Conservation (phyloP, 2,888 invertebrate genomes). For the Dermolepida albohirtum region DNA sequence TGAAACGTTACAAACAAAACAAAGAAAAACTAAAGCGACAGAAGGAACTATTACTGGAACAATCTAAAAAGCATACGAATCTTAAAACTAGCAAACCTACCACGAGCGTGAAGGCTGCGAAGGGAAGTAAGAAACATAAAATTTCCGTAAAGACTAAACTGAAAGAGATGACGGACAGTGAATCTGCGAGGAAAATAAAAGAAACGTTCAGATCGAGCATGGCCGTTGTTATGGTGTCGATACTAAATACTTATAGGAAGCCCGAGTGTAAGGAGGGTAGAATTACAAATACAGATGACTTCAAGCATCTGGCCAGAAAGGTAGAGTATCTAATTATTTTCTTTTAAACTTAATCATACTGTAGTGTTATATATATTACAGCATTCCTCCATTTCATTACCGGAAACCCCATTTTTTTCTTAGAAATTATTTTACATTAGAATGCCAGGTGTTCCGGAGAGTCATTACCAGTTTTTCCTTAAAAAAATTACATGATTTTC, state of each 20-base stretch:
- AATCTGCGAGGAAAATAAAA: conserved; percentile 78
- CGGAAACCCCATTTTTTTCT: no score
- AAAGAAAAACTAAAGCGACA: conserved; percentile 81
- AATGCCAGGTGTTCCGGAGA: no score
- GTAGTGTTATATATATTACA: no score
- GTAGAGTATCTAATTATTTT: conserved; percentile 63
- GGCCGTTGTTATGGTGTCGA: conserved; percentile 86
- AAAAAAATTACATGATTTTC: no score
- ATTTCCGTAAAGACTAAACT: conserved; percentile 57
- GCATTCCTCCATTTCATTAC: no score
- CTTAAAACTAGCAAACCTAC: conserved; percentile 57
- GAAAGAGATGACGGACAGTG: conserved; percentile 63
- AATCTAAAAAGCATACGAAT: conserved; percentile 66
- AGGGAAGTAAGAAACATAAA: conserved; percentile 55
- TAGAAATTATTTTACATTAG: no score
- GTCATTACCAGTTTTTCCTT: no score
- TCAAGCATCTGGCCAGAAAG: conserved; percentile 94
- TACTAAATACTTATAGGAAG: conserved; percentile 89
- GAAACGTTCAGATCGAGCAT: conserved; percentile 85
- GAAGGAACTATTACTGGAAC: conserved; percentile 69
- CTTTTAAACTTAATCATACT: no score
- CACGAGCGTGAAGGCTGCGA: conserved; percentile 46
- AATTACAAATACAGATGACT: conserved; percentile 91
- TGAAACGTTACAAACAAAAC: conserved; percentile 81
- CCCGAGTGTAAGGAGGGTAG: conserved; percentile 85